Base-by-base conservation (phyloP, 2,113 vertebrate genomes). In the Apeltes quadracus region DNA sequence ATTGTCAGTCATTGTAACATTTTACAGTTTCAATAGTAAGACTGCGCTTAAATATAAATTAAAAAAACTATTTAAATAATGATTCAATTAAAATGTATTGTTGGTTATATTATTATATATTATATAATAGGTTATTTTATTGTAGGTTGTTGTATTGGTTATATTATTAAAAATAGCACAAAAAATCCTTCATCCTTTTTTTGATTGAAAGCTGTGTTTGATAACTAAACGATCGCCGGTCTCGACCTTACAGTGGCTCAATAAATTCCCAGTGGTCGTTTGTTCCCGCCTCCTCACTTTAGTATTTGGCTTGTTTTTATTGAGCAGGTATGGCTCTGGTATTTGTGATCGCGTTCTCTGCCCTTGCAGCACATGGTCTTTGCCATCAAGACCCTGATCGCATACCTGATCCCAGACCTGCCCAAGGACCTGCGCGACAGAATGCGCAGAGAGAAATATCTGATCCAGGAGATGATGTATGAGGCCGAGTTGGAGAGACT, bases 381-480 rank as follows among this genome's bases (percentile, higher is more conserved):
- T 84, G 95, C 95, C 85, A 97, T 98, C 92, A 99, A 99, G 84
- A 96, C 96, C 89, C 91, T 99, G 92, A 98, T 99, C 77, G 96
- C 97, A 5, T 98, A 98, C 88, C 93, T 99, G 93, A 99, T 99
- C 93, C 97, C 97, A 36, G 97, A 98, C 91, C 95, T 98, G 82
- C 97, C 97, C 15, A 98, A 98, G 92, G 96, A 97, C 91, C 93
- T 99, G 75, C 92, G 96, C 70, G 97, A 99, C 82, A 92, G 96
- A 25, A 99, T 99, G 97, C 94, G 97, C 56, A 93, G 97, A 78
- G 97, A 99, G 85, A 99, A 99, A 84, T 98, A 98, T 75, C 87
- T 99, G 61, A 98, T 99, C 87, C 97, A 99, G 94, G 97, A 99
- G 91, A 98, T 98, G 97, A 96, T 99, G 95, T 98, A 99, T 25